Conservation (phyloP, 2,797 vertebrate species). For the Cygnus olor region DNA sequence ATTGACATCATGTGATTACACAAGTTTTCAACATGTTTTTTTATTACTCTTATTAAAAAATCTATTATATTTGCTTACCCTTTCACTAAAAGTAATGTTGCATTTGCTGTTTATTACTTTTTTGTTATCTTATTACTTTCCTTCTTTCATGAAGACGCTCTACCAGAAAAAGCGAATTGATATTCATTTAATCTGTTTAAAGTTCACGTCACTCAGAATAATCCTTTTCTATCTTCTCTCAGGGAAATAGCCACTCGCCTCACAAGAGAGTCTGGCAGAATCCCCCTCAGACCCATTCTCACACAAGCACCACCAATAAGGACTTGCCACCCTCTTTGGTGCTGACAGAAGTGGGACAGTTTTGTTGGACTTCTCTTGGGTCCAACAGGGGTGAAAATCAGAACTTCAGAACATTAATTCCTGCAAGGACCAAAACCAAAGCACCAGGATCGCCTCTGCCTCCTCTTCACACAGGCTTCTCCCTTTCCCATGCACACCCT, state of each 20-base stretch:
- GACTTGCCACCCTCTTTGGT: neutral
- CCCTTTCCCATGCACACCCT: neutral
- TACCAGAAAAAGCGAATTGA: neutral
- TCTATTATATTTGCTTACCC: neutral
- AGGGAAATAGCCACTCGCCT: slow-evolving; percentile 1
- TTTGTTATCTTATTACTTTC: neutral
- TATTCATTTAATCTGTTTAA: neutral
- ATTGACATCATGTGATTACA: neutral
- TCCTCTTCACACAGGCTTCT: neutral
- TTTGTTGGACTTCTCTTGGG: neutral
- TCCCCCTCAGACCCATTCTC: neutral
- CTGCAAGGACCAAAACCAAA: neutral
- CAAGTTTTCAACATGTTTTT: neutral
- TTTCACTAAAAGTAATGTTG: neutral
- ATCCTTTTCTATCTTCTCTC: neutral
- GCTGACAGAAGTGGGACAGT: neutral
- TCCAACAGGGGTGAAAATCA: slow-evolving; percentile 1
- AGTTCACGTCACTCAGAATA: neutral
- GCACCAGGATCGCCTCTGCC: neutral
- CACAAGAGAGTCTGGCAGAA: neutral
- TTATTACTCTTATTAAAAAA: neutral
- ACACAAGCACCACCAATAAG: neutral
- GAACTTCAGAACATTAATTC: neutral
- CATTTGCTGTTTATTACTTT: neutral
- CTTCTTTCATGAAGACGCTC: neutral